These are phyloP conservation scores for Athripsodes cinereus DNA, from an alignment of 2,888 invertebrate genomes.

Conservation along the genomic window DNA sequence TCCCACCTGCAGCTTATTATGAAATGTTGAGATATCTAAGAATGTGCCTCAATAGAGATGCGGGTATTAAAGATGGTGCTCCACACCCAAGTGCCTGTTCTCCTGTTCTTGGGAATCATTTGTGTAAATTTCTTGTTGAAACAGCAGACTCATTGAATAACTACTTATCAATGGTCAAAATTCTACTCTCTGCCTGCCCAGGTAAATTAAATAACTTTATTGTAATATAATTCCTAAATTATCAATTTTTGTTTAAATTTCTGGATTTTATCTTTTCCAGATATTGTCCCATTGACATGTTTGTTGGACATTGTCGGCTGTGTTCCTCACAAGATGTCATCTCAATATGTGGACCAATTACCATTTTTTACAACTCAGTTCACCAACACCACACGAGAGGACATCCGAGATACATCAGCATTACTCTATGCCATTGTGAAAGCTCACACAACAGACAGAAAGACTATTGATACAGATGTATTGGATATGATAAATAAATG, in stretches of 20 bases:
- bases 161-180: slow-evolving; percentile 62
- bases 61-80: slow-evolving; percentile 44
- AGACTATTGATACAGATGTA: slow-evolving; percentile 45
- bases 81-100: slow-evolving; percentile 60
- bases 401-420: slow-evolving; percentile 66
- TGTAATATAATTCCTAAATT: not conserved
- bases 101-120: slow-evolving; percentile 60
- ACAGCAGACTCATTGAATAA: slow-evolving; percentile 55
- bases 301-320: slow-evolving; percentile 81
- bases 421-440: slow-evolving; percentile 69
- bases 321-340: slow-evolving; percentile 62
- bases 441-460: slow-evolving; percentile 53
- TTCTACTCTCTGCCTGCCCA: slow-evolving; percentile 59
- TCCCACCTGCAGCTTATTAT: slow-evolving; percentile 61
- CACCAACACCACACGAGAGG: slow-evolving; percentile 65
- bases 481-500: slow-evolving; percentile 49
- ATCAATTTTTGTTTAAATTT: not conserved
- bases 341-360: slow-evolving; percentile 56
- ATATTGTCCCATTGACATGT: slow-evolving; percentile 62
- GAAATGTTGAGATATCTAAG: slow-evolving; percentile 78
- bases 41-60: slow-evolving; percentile 65
- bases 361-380: slow-evolving; percentile 61
- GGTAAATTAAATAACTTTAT: slow-evolving; percentile 39
- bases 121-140: slow-evolving; percentile 50
- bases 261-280: slow-evolving; percentile 42